Base-by-base conservation (phyloP, 2,113 vertebrate species). In the Aplodontia rufa region DNA sequence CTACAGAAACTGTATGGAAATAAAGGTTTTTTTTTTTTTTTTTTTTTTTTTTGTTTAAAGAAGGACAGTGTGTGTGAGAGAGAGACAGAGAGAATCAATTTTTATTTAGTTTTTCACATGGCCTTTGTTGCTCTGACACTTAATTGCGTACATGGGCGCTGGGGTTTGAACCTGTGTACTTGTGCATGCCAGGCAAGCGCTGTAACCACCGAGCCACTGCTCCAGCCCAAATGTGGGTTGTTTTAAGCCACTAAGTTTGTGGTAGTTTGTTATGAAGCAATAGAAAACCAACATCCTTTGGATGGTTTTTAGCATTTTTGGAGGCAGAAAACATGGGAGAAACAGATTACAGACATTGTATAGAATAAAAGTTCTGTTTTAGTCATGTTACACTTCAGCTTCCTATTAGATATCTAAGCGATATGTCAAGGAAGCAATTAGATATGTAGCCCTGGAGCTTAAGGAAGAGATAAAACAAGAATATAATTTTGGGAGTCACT, bases 371-470 rank as follows among this genome's bases (percentile, higher is more conserved):
- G 30, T 66, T 92, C 42, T 78, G 42, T 69, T 74, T 94, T 45
- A 94, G 53, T 51, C 60, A 71, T 66, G 40, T 51, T 91, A 91
- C 83, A 76, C 42, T 92, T 97, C 87, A 96, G 72, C 30, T 93
- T 96, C 53, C 45, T 78, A 24, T 75, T 80, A 93, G 35, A 37
- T 84, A 88, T 75, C 75, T 72, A 10, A 83, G 49, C 90, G 37
- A 94, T 45, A 51, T 76, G 66, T 71, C 83, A 96, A 94, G 60
- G 28, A 91, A 37, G 35, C 40, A 94, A 76, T 84, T 88, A 91
- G 72, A 24, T 69, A 94, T n/a, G 69, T 71, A 96, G 93, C 47
- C 26, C 60, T 71, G 40, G 8, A 85, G 74, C 45, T 91, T 83
- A 51, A 93, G 62, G 76, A 51, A 90, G 35, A 87, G 32, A 62